Percentiles rank a stretch among this genome's conserved stretches.
These are phyloP conservation scores for Atlantisia rogersi DNA, from an alignment of 2,113 vertebrate species.

Conservation along the genomic window DNA sequence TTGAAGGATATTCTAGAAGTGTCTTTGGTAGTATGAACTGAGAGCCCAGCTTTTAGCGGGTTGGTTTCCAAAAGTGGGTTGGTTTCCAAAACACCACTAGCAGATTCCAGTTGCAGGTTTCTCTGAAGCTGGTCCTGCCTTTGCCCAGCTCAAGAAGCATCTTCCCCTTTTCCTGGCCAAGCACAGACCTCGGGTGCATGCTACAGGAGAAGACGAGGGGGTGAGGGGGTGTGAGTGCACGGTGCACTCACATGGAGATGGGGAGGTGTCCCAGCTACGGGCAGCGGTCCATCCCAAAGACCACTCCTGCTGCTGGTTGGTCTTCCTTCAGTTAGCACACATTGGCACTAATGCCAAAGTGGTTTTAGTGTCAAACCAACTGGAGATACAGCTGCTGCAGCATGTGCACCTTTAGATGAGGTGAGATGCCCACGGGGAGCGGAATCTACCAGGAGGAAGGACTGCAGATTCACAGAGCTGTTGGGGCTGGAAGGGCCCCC, in stretches of 20 bases:
- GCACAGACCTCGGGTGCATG: fast-evolving
- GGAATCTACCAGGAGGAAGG: not conserved
- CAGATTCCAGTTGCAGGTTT: not conserved
- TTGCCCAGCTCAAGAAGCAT: not conserved
- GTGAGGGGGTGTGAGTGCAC: fast-evolving
- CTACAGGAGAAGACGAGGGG: no score
- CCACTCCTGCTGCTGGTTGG: not conserved
- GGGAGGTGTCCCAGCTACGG: no score
- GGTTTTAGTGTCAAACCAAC: fast-evolving
- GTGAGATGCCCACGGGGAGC: fast-evolving
- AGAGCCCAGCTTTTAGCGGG: not conserved
- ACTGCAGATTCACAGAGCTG: no score
- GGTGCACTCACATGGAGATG: fast-evolving
- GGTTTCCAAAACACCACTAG: not conserved
- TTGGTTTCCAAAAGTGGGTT: not conserved
- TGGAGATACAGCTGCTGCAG: not conserved
- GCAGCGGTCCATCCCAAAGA: not conserved
- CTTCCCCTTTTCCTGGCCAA: fast-evolving
- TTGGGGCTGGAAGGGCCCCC: no score
- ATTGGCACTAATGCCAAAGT: fast-evolving
- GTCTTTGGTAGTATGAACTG: not conserved
- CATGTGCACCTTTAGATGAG: fast-evolving
- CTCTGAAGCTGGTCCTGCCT: not conserved
- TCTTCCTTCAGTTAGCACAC: no score
- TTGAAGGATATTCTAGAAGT: not conserved